Percentiles rank a stretch among this genome's conserved stretches.
Conservation (phyloP, 2,797 vertebrate species). For the Peromyscus melanophrys region DNA sequence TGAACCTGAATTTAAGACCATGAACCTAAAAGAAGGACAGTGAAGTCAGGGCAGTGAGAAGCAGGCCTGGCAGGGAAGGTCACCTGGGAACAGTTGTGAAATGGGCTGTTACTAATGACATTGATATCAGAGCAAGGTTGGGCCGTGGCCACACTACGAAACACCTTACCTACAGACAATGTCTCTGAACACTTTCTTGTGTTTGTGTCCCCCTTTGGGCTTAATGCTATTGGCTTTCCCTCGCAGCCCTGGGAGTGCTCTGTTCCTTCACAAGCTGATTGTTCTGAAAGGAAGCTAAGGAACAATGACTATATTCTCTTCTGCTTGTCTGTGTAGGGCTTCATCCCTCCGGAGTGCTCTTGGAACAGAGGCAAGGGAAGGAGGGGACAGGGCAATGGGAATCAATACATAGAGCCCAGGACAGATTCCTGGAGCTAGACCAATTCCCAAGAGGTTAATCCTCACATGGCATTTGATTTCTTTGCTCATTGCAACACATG, state of each 20-base stretch:
- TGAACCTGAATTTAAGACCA: neutral
- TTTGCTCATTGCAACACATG: constrained; percentile 69
- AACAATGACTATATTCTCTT: constrained; percentile 71
- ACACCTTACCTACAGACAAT: accelerated
- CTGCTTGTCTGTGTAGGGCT: neutral
- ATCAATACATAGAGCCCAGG: neutral
- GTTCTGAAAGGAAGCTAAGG: constrained; percentile 32
- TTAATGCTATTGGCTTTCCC: neutral
- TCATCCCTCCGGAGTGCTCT: constrained; percentile 24
- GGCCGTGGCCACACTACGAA: neutral
- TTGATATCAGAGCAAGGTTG: neutral
- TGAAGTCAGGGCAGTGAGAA: neutral
- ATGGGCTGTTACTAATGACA: neutral
- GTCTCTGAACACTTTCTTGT: neutral
- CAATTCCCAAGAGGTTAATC: constrained; percentile 74
- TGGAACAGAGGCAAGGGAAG: constrained; percentile 2
- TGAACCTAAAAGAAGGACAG: neutral
- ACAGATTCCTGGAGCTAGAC: constrained; percentile 81
- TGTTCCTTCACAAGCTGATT: constrained; percentile 4
- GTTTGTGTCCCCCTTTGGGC: neutral
- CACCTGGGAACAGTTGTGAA: neutral
- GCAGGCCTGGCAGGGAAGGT: neutral
- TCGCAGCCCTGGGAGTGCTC: neutral
- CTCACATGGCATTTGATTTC: constrained; percentile 78
- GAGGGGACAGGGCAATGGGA: constrained; percentile 36